These are phyloP conservation scores for Crocodylus rhombifer DNA, from an alignment of 2,797 vertebrate genomes.

Conservation along the genomic window DNA sequence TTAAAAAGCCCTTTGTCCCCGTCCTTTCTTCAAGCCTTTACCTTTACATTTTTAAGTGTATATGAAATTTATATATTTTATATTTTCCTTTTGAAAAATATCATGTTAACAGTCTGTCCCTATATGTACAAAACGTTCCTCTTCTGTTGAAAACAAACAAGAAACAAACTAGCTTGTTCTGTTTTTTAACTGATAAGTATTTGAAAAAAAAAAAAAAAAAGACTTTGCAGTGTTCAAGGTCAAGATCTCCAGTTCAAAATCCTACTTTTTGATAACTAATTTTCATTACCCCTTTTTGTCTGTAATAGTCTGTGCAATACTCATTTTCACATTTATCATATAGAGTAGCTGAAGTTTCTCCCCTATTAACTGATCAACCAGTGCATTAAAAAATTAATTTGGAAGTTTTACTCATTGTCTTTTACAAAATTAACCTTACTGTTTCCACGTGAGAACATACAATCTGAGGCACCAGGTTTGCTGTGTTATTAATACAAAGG, in stretches of 20 bases:
- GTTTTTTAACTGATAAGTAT: neutral
- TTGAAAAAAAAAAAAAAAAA: neutral
- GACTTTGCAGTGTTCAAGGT: neutral
- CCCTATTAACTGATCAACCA: neutral
- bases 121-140: neutral
- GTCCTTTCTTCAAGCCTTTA: neutral
- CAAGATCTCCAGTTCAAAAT: neutral
- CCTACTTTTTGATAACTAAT: neutral
- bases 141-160: neutral
- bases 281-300: constrained; percentile 16
- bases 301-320: constrained; percentile 4
- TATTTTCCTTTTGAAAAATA: neutral
- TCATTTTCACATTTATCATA: neutral
- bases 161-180: neutral
- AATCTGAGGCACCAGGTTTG: neutral
- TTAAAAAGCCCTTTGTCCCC: neutral
- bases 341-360: constrained; percentile 24
- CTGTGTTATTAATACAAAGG: neutral
- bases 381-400: neutral
- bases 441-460: neutral
- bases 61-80: neutral
- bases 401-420: neutral
- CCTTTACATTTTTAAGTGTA: neutral
- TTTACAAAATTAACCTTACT: neutral
- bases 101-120: neutral